phyloP scores from a whole-genome alignment of 37 sponge, comb jelly and placozoan genomes.

The Ianthella basta region DNA sequence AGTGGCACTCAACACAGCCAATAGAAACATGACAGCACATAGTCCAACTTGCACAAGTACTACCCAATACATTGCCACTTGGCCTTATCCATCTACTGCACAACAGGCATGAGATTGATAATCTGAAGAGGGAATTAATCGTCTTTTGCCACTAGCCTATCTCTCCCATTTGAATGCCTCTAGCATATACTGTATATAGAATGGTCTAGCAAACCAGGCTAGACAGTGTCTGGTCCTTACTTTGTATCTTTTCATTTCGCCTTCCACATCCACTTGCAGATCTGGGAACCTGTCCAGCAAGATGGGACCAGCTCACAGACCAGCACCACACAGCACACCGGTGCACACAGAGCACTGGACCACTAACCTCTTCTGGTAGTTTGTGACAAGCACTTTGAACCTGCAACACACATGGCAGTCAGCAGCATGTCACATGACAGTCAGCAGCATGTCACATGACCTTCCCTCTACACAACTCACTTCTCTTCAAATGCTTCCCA shows the following conservation, averaged over 20 bases:
- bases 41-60: neutral
- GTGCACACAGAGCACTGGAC: neutral
- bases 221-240: too few species aligned
- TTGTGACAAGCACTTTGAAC: neutral
- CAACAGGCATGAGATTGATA: neutral
- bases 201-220: too few species aligned
- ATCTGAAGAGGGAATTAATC: too few species aligned
- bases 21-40: neutral
- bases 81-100: too few species aligned
- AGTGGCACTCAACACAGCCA: too few species aligned
- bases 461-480: constrained; percentile 25
- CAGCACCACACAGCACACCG: neutral
- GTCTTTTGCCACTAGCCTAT: too few species aligned
- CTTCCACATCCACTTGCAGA: constrained; percentile 66
- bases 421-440: neutral
- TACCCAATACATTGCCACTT: neutral
- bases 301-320: neutral
- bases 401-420: constrained; percentile 8
- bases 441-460: neutral
- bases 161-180: too few species aligned
- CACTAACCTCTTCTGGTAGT: constrained; percentile 23
- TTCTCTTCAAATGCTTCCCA: constrained; percentile 51
- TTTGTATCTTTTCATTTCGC: constrained; percentile 64
- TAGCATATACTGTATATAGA: too few species aligned
- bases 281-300: constrained; percentile 60